These are phyloP conservation scores for Aculops lycopersici DNA, from an alignment of 1,140 invertebrate species.

Conservation along the genomic window DNA sequence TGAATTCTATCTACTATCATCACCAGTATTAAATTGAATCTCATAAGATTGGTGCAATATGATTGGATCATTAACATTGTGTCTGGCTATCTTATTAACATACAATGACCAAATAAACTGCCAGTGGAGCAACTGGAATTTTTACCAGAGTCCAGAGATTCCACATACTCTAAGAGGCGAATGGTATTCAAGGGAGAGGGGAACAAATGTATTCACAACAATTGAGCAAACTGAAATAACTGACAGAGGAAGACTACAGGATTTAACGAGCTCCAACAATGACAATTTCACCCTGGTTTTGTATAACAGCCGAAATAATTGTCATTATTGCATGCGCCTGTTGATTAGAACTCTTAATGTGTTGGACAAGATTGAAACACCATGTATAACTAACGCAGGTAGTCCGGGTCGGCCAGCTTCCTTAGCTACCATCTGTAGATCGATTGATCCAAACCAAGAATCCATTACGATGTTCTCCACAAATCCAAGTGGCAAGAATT, in stretches of 20 bases:
- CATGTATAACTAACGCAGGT: not conserved
- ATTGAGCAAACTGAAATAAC: conserved; percentile 42
- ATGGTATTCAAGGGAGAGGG: conserved; percentile 70
- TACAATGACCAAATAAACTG: too few species aligned
- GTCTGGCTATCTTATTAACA: too few species aligned
- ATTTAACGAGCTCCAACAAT: conserved; percentile 29
- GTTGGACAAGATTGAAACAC: conserved; percentile 44
- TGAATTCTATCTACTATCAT: too few species aligned
- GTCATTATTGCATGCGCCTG: conserved; percentile 51
- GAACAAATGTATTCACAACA: conserved; percentile 40
- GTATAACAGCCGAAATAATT: conserved; percentile 17
- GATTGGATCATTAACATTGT: too few species aligned
- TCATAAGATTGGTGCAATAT: too few species aligned
- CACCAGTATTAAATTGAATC: too few species aligned
- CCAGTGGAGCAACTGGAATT: conserved; percentile 1
- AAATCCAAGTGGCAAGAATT: conserved; percentile 63
- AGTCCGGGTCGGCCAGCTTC: not conserved
- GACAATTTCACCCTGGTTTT: conserved; percentile 48
- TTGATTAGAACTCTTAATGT: conserved; percentile 58
- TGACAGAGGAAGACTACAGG: conserved; percentile 22
- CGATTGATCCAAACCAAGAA: conserved; percentile 37
- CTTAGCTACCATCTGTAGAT: conserved; percentile 25
- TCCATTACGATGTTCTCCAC: conserved; percentile 50
- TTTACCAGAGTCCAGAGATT: conserved; percentile 18
- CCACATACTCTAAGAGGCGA: conserved; percentile 39